Evolutionary conservation across 2,797 vertebrate species (phyloP).

Genomic region (Sciurus vulgaris): DNA sequence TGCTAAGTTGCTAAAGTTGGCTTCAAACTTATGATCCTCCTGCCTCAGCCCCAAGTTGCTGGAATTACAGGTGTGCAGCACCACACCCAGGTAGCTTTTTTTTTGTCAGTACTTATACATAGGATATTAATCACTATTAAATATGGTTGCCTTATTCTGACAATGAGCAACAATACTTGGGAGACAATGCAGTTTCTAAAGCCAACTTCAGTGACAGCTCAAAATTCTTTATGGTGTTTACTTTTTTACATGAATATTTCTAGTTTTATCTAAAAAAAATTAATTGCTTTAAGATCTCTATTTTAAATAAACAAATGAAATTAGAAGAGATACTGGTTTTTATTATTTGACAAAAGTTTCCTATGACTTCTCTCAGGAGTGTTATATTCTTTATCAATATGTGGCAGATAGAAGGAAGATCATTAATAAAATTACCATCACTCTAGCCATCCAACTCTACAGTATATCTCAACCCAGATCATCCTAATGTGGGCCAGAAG

Average conservation of each 20-base stretch:
- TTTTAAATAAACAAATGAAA: background rate
- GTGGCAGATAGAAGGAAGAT: background rate
- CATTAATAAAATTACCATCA: background rate
- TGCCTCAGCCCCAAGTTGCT: no score
- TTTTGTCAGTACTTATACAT: background rate
- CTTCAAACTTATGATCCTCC: no score
- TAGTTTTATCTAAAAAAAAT: background rate
- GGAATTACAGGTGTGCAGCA: no score
- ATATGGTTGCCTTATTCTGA: background rate
- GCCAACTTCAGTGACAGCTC: background rate
- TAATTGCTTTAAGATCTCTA: background rate
- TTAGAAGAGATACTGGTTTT: background rate
- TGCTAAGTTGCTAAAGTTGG: no score
- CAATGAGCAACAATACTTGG: background rate
- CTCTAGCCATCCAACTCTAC: background rate
- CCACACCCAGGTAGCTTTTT: background rate
- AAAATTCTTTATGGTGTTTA: background rate
- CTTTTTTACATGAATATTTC: background rate
- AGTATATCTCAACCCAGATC: background rate
- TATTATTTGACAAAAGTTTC: background rate
- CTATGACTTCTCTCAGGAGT: background rate
- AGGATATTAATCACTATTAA: background rate
- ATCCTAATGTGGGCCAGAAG: background rate
- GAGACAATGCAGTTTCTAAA: background rate
- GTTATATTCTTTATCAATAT: background rate